phyloP scores from a whole-genome alignment of 37 sponge, comb jelly and placozoan species.

The Agelas oroides region DNA sequence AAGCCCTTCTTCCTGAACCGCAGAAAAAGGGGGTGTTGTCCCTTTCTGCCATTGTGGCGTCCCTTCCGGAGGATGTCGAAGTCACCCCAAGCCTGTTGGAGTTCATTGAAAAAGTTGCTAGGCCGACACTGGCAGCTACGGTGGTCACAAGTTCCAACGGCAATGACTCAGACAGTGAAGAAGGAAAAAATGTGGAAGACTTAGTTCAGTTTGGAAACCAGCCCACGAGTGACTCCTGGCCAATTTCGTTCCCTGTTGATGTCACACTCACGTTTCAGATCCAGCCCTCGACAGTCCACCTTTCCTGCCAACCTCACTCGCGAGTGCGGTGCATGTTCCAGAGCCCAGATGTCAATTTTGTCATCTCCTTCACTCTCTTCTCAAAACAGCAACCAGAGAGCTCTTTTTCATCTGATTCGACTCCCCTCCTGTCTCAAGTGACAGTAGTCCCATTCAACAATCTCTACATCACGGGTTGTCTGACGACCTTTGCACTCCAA shows the following conservation, averaged over 20 bases:
- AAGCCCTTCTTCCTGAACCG: neutral
- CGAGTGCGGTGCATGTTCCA: slow-evolving; percentile 80
- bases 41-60: slow-evolving; percentile 54
- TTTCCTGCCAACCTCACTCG: slow-evolving; percentile 89
- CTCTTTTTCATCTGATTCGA: neutral
- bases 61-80: slow-evolving; percentile 74
- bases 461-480: slow-evolving; percentile 71
- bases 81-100: slow-evolving; percentile 78
- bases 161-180: slow-evolving; percentile 5
- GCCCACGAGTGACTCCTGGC: slow-evolving; percentile 12
- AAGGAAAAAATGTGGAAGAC: slow-evolving; percentile 21
- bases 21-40: slow-evolving; percentile 66
- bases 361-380: slow-evolving; percentile 82
- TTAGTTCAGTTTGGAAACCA: neutral
- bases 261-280: slow-evolving; percentile 76
- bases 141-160: slow-evolving; percentile 14
- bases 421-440: neutral
- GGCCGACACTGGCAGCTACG: slow-evolving; percentile 69
- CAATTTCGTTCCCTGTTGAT: slow-evolving; percentile 88
- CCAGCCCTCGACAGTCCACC: slow-evolving; percentile 80
- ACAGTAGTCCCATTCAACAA: slow-evolving; percentile 58
- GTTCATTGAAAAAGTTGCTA: slow-evolving; percentile 88
- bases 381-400: slow-evolving; percentile 23
- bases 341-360: slow-evolving; percentile 79
- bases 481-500: slow-evolving; percentile 60